Evolutionary conservation across 2,797 vertebrate genomes (phyloP).

Genomic region (Hypotaenidia philippensis): DNA sequence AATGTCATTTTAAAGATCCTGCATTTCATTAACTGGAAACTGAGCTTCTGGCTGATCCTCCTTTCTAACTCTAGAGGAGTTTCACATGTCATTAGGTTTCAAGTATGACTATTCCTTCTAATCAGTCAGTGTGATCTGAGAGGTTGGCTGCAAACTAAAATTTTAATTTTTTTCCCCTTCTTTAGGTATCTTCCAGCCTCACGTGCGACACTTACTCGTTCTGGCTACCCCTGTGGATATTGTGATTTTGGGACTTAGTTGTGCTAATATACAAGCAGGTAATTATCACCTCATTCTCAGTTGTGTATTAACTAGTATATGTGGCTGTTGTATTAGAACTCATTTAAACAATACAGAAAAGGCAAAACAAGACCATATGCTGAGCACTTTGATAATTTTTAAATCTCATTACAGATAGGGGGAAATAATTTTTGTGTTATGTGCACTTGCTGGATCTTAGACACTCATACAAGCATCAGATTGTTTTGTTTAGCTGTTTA

Average conservation of each 20-base stretch:
- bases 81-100: not conserved
- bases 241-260: conserved; percentile 95
- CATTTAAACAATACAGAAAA: not conserved
- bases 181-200: conserved; percentile 95
- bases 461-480: not conserved
- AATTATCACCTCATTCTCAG: not conserved
- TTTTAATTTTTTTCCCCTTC: not conserved
- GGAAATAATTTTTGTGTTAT: not conserved
- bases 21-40: not conserved
- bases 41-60: not conserved
- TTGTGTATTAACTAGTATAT: not conserved
- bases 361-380: not conserved
- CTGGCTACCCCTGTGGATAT: conserved; percentile 96
- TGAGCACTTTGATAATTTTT: not conserved
- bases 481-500: not conserved
- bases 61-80: not conserved
- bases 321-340: not conserved
- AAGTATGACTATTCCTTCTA: not conserved
- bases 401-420: not conserved
- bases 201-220: conserved; percentile 93
- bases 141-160: not conserved
- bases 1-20: not conserved
- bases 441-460: not conserved
- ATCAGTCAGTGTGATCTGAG: not conserved
- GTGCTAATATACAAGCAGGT: conserved; percentile 90